phyloP scores from a whole-genome alignment of 2,113 vertebrate species.

The Corvus cornix region DNA sequence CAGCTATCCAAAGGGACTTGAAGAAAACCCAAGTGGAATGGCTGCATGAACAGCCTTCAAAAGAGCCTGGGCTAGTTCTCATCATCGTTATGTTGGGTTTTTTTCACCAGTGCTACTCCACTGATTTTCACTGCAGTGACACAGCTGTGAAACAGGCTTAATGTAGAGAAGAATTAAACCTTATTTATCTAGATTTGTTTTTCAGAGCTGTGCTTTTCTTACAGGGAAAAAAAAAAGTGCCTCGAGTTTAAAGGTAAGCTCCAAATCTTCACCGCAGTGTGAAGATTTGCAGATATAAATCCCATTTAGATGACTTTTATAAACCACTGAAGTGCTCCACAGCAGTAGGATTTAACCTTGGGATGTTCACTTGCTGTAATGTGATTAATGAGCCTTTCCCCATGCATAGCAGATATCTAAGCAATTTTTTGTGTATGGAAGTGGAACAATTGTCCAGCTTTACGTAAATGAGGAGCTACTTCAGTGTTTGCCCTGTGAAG shows the following conservation, averaged over 20 bases:
- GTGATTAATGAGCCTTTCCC: slow-evolving; percentile 59
- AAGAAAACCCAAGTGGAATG: not conserved
- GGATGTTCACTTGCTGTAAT: slow-evolving; percentile 37
- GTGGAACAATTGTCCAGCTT: slow-evolving; percentile 47
- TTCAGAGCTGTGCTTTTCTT: not conserved
- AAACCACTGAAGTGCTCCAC: not conserved
- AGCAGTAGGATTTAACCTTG: slow-evolving; percentile 51
- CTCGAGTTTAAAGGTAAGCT: not conserved
- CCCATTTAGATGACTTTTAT: not conserved
- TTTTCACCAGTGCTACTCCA: not conserved
- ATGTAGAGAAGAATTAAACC: slow-evolving; percentile 10
- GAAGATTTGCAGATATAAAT: slow-evolving; percentile 7
- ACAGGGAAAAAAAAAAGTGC: not conserved
- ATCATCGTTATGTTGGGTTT: accelerated
- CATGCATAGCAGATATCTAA: slow-evolving; percentile 31
- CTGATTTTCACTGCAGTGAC: slow-evolving; percentile 14
- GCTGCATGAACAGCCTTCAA: not conserved
- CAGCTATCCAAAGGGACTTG: not conserved
- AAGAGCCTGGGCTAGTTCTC: not conserved
- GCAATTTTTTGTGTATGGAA: slow-evolving; percentile 34
- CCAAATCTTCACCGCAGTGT: accelerated
- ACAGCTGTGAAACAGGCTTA: slow-evolving; percentile 30
- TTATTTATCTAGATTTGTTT: not conserved
- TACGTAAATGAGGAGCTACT: slow-evolving; percentile 56
- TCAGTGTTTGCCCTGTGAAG: slow-evolving; percentile 58